phyloP scores from a whole-genome alignment of 2,888 invertebrate genomes.

The Eulithis prunata region DNA sequence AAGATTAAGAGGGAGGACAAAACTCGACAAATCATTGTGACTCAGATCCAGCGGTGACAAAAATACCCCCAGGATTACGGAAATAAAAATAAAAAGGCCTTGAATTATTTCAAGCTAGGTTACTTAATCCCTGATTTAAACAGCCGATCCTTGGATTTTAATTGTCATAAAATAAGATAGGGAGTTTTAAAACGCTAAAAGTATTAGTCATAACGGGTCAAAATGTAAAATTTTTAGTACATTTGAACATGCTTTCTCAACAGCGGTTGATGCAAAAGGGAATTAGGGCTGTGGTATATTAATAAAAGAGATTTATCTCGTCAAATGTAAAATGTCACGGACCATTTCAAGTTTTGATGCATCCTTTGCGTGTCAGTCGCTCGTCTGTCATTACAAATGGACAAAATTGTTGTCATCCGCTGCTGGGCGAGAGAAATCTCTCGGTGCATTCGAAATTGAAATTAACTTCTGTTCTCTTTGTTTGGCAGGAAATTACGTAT shows the following conservation, averaged over 20 bases:
- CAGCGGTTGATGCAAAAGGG: neutral
- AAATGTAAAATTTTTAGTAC: neutral
- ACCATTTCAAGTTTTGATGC: conserved; percentile 50
- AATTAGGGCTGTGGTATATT: neutral
- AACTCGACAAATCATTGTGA: conserved; percentile 39
- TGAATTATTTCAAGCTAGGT: conserved; percentile 3
- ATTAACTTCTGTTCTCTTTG: conserved; percentile 9
- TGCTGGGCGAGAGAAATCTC: conserved; percentile 40
- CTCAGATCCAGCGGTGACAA: conserved; percentile 32
- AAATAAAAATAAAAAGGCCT: conserved; percentile 15
- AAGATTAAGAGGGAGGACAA: conserved; percentile 35
- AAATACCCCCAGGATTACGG: conserved; percentile 31
- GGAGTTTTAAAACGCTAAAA: too few relatives aligned
- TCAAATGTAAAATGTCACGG: conserved; percentile 40
- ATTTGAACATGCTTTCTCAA: neutral
- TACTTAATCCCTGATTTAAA: too few relatives aligned
- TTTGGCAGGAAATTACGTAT: conserved; percentile 6
- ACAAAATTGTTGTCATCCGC: conserved; percentile 60
- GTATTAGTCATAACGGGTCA: too few relatives aligned
- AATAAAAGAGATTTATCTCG: conserved; percentile 39
- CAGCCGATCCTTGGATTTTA: conserved; percentile 1
- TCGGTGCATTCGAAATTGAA: conserved; percentile 17
- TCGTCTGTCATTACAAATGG: conserved; percentile 53
- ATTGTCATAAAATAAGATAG: neutral
- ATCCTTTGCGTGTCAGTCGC: conserved; percentile 55